Base-by-base conservation (phyloP, 2,797 vertebrate species). In the Euthynnus affinis region DNA sequence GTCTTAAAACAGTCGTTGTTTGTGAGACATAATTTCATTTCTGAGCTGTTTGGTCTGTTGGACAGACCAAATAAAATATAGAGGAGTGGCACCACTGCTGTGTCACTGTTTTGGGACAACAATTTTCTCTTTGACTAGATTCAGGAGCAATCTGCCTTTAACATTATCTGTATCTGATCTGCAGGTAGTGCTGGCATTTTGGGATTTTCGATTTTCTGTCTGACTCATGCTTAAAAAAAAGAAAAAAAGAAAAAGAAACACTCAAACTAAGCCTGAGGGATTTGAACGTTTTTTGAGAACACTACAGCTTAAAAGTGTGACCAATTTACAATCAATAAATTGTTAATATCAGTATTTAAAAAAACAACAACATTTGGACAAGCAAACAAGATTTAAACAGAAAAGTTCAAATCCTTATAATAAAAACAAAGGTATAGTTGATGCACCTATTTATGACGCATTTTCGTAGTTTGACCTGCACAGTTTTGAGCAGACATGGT, bases 131-230 rank as follows among this genome's bases (percentile, higher is more conserved):
- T 42, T 32, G 18, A 29, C 27, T 0, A 2, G 12, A 9, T 37
- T 37, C 6, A 20, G 57, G 9, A 34, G 15, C 53, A 80, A 59
- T 70, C 51, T 63, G 71, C 25, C 53, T n/a, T 4, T 37, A 48
- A 17, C 66, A 37, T 59, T 20, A 52, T n/a, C 55, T 40, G 37
- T 32, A 32, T 37, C 34, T 37, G 34, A 32, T 52, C 22, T 59
- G 58, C 69, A 44, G 44, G 12, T 32, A 58, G 1, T 29, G 55
- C 3, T 1, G 52, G 56, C 66, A 40, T 23, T 62, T 52, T 52
- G 6, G 20, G 32, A 42, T 18, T 48, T 51, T 66, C 0, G 18
- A 67, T 76, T 67, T 76, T 59, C 34, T 69, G 59, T 49, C 64
- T 37, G 53, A 49, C 25, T 72, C 14, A 37, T 32, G 27, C n/a